Percentiles rank a stretch among this genome's conserved stretches.
Conservation (phyloP, 2,888 invertebrate species). For the Cerastoderma edule region DNA sequence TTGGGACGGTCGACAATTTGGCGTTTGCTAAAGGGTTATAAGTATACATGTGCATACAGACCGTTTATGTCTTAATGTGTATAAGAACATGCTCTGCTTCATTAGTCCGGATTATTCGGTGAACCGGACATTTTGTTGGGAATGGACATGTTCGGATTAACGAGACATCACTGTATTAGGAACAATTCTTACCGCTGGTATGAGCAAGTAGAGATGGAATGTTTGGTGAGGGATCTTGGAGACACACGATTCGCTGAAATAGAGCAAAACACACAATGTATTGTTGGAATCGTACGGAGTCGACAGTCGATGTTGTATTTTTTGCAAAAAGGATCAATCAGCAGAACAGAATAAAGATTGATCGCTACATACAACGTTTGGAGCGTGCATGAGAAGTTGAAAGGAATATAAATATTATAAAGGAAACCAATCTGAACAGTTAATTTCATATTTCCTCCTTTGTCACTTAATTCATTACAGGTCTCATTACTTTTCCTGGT, state of each 20-base stretch:
- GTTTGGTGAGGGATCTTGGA: conserved; percentile 30
- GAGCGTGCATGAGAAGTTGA: not conserved
- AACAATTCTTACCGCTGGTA: conserved; percentile 43
- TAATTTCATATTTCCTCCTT: no score
- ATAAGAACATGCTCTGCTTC: no score
- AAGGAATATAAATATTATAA: not conserved
- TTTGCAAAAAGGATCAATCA: not conserved
- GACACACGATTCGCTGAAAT: conserved; percentile 21
- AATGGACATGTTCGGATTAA: not conserved
- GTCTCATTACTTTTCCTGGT: no score
- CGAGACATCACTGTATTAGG: not conserved
- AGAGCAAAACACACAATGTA: no score
- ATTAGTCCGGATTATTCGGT: no score
- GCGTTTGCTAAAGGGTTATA: no score
- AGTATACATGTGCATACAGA: no score
- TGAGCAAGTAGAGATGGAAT: conserved; percentile 43
- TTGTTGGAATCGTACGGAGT: not conserved
- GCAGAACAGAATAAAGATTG: not conserved
- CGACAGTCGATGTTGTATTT: not conserved
- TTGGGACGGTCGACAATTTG: no score
- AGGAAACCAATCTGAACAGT: not conserved
- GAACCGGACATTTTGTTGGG: no score
- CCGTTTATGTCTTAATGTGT: no score
- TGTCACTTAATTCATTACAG: no score
- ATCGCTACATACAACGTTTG: not conserved